phyloP scores from a whole-genome alignment of 1,140 invertebrate genomes.

The Drosophila ananassae region DNA sequence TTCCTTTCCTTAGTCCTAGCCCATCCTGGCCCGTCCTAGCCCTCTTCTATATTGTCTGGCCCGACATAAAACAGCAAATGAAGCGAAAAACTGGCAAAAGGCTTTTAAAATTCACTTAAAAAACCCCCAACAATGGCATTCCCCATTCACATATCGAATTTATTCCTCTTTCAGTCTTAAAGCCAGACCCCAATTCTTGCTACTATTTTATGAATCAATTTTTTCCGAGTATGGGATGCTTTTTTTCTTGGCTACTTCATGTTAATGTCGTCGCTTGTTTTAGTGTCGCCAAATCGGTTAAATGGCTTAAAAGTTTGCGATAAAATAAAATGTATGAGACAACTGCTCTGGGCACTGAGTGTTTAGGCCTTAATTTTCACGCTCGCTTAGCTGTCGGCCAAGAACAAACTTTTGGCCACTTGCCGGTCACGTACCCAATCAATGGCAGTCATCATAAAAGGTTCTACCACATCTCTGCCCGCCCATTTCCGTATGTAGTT shows the following conservation, averaged over 20 bases:
- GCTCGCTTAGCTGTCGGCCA: slow-evolving; percentile 35
- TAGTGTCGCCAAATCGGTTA: slow-evolving; percentile 73
- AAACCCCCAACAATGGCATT: slow-evolving; percentile 72
- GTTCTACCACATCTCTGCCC: slow-evolving; percentile 1
- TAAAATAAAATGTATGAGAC: slow-evolving; percentile 47
- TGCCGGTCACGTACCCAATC: slow-evolving; percentile 67
- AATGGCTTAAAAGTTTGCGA: slow-evolving; percentile 78
- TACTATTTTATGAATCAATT: slow-evolving; percentile 75
- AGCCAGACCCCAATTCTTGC: slow-evolving; percentile 11
- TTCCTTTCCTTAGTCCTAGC: background rate
- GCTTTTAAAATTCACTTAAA: slow-evolving; percentile 81
- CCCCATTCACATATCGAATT: slow-evolving; percentile 54
- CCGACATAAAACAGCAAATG: slow-evolving; percentile 75
- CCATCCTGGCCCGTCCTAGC: background rate
- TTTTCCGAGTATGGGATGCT: slow-evolving; percentile 9
- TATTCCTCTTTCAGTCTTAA: slow-evolving; percentile 32
- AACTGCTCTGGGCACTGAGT: background rate
- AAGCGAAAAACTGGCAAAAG: slow-evolving; percentile 79
- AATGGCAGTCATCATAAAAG: slow-evolving; percentile 60
- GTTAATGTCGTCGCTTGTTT: slow-evolving; percentile 63
- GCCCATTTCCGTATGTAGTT: slow-evolving; percentile 33
- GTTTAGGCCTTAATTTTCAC: slow-evolving; percentile 48
- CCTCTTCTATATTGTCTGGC: slow-evolving; percentile 41
- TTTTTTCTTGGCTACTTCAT: slow-evolving; percentile 10
- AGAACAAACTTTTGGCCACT: slow-evolving; percentile 7